Evolutionary conservation across 1,140 invertebrate species (phyloP).

Genomic region (Diachasma alloeum): DNA sequence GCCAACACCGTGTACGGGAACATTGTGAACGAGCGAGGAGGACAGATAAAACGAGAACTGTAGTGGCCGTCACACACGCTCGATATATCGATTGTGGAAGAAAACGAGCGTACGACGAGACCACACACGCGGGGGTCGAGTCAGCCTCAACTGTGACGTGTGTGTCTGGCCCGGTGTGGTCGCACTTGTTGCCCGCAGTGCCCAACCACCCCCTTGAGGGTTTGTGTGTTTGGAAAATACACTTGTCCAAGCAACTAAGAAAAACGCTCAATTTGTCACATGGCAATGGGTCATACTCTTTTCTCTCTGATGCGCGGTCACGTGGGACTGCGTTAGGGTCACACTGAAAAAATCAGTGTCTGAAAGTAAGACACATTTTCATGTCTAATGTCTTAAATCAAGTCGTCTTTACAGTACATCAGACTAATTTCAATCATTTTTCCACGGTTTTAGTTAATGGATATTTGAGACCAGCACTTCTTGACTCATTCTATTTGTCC

Average conservation of each 20-base stretch:
- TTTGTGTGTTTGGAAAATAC: not conserved
- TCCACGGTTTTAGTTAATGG: no score
- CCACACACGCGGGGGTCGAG: conserved; percentile 28
- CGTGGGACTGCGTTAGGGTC: no score
- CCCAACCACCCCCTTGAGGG: conserved; percentile 45
- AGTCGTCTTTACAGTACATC: no score
- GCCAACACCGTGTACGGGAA: not conserved
- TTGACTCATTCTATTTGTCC: not conserved
- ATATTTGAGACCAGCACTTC: no score
- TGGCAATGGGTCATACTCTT: not conserved
- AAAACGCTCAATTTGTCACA: not conserved
- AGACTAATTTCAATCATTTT: no score
- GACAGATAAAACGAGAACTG: not conserved
- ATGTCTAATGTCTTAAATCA: no score
- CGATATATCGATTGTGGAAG: conserved; percentile 60
- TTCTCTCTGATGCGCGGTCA: not conserved
- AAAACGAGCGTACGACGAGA: conserved; percentile 48
- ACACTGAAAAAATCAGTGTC: no score
- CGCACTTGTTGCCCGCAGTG: conserved; percentile 56
- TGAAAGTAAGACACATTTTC: no score
- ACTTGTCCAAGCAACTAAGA: not conserved
- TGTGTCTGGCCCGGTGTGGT: conserved; percentile 50
- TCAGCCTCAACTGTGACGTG: conserved; percentile 29
- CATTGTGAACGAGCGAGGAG: not conserved
- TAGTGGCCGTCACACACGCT: conserved; percentile 39